These are phyloP conservation scores for Drosophila histrio DNA, from an alignment of 2,888 invertebrate species.

Conservation along the genomic window DNA sequence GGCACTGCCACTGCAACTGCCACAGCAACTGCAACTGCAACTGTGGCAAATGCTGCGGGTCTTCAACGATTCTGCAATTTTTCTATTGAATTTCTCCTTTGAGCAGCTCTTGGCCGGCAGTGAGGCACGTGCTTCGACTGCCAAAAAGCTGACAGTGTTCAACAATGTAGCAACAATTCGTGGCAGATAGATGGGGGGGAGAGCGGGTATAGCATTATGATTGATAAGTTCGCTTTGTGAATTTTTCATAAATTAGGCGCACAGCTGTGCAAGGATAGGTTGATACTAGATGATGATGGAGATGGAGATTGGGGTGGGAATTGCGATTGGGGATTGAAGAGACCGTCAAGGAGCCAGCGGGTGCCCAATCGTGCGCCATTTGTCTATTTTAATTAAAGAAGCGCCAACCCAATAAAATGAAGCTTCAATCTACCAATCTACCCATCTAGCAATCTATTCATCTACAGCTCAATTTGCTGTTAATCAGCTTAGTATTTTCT, in stretches of 20 bases:
- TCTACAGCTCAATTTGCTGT: slow-evolving; percentile 35
- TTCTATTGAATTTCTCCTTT: slow-evolving; percentile 69
- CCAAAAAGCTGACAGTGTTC: slow-evolving; percentile 51
- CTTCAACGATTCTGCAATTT: slow-evolving; percentile 59
- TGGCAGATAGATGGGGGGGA: not conserved
- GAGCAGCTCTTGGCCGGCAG: slow-evolving; percentile 58
- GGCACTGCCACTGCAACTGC: slow-evolving; percentile 27
- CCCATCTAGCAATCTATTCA: slow-evolving; percentile 6
- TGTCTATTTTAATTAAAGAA: slow-evolving; percentile 76
- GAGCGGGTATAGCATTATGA: slow-evolving; percentile 57
- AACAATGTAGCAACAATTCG: slow-evolving; percentile 60
- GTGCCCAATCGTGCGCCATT: slow-evolving; percentile 76
- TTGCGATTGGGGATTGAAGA: slow-evolving; percentile 4
- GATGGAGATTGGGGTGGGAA: not conserved
- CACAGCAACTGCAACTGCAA: slow-evolving; percentile 21
- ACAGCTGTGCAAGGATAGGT: slow-evolving; percentile 54
- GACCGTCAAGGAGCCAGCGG: slow-evolving; percentile 53
- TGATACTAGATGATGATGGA: not conserved
- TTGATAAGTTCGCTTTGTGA: slow-evolving; percentile 78
- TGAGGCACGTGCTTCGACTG: slow-evolving; percentile 68
- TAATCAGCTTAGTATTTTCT: slow-evolving; percentile 53
- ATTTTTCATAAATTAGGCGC: slow-evolving; percentile 76
- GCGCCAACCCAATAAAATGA: slow-evolving; percentile 28
- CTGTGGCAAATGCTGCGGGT: slow-evolving; percentile 44
- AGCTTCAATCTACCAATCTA: slow-evolving; percentile 4